A percentile compares a stretch with the other conserved stretches of the same genome.
Evolutionary conservation across 1,140 invertebrate genomes (phyloP).

Genomic region (Leucophenga varia): DNA sequence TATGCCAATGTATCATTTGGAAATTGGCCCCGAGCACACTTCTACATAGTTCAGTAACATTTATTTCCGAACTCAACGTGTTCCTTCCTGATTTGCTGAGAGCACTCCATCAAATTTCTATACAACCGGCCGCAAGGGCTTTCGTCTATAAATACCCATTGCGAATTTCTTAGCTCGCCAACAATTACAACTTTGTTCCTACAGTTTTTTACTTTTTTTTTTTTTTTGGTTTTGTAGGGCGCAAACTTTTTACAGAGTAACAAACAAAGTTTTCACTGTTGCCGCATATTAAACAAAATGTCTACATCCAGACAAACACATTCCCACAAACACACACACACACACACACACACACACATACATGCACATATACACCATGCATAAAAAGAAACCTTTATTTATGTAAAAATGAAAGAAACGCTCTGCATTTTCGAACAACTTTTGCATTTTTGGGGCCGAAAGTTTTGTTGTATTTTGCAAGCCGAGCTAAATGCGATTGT

Average conservation of each 20-base stretch:
- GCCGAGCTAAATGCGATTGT: slow-evolving; percentile 16
- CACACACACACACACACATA: slow-evolving; percentile 7
- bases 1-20: too few relatives aligned
- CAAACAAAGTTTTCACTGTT: slow-evolving; percentile 41
- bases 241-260: slow-evolving; percentile 26
- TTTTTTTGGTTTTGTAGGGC: slow-evolving; percentile 17
- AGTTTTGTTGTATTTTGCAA: slow-evolving; percentile 38
- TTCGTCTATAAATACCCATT: slow-evolving; percentile 26
- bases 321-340: slow-evolving; percentile 13
- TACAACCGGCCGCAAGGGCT: slow-evolving; percentile 14
- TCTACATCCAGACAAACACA: slow-evolving; percentile 7
- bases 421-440: slow-evolving; percentile 27
- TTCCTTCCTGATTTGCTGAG: too few relatives aligned
- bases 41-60: too few relatives aligned
- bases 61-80: too few relatives aligned
- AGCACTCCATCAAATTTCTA: too few relatives aligned
- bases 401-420: slow-evolving; percentile 19
- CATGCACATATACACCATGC: slow-evolving; percentile 17
- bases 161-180: slow-evolving; percentile 45
- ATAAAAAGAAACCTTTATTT: too few relatives aligned
- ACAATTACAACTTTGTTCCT: slow-evolving; percentile 43
- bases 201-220: slow-evolving; percentile 15
- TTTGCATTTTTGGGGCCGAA: slow-evolving; percentile 24
- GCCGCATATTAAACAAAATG: slow-evolving; percentile 48
- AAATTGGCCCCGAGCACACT: too few relatives aligned